phyloP scores from a whole-genome alignment of 2,797 vertebrate species.

The Centroberyx gerrardi region DNA sequence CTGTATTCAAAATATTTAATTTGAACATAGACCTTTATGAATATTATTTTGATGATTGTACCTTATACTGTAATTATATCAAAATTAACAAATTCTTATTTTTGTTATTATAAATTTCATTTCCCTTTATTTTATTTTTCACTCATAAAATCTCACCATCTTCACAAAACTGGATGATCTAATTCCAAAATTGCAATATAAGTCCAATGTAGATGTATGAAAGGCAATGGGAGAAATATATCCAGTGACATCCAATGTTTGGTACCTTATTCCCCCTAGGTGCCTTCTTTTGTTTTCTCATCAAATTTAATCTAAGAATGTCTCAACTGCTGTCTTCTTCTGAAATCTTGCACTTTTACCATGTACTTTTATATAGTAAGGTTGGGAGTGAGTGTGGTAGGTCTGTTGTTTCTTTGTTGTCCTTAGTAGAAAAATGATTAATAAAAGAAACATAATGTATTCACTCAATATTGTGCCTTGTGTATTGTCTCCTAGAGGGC shows the following conservation, averaged over 20 bases:
- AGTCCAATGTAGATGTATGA: conserved; percentile 26
- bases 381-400: conserved; percentile 50
- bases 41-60: conserved; percentile 52
- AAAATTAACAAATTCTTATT: conserved; percentile 44
- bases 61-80: conserved; percentile 38
- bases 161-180: conserved; percentile 31
- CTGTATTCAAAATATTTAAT: conserved; percentile 75
- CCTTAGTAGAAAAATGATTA: conserved; percentile 54
- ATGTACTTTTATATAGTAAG: conserved; percentile 68
- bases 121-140: conserved; percentile 32
- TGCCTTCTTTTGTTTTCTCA: not conserved
- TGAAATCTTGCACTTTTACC: conserved; percentile 74
- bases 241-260: conserved; percentile 11
- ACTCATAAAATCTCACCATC: conserved; percentile 10
- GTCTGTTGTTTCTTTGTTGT: conserved; percentile 58
- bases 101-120: conserved; percentile 44
- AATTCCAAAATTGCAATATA: conserved; percentile 11
- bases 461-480: conserved; percentile 25
- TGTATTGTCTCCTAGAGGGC: not conserved
- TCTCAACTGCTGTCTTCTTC: conserved; percentile 67
- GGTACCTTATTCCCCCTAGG: not conserved
- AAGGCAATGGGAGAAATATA: conserved; percentile 5
- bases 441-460: conserved; percentile 69
- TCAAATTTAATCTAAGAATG: conserved; percentile 35
- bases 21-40: conserved; percentile 48